These are phyloP conservation scores for Mungos mungo DNA, from an alignment of 2,113 vertebrate species.

Conservation along the genomic window DNA sequence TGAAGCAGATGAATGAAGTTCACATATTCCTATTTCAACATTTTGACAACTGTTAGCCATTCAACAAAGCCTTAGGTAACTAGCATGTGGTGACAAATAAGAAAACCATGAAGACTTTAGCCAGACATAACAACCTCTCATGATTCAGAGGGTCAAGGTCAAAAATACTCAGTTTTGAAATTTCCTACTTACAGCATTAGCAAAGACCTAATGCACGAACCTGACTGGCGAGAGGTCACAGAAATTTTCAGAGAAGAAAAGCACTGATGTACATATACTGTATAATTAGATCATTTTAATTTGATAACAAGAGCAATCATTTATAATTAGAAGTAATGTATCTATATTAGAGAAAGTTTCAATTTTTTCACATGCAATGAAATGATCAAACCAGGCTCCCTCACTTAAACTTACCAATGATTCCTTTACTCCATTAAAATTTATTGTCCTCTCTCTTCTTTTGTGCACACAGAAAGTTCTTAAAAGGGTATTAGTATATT, in stretches of 20 bases:
- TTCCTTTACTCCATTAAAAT: not conserved
- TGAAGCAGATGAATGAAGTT: not conserved
- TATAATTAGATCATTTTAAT: slow-evolving; percentile 64
- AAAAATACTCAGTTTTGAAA: not conserved
- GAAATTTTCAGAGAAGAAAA: not conserved
- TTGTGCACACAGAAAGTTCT: not conserved
- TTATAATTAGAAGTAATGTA: slow-evolving; percentile 52
- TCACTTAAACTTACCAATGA: not conserved
- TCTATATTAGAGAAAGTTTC: not conserved
- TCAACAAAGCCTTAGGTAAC: not conserved
- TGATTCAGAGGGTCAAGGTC: not conserved
- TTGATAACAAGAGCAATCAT: slow-evolving; percentile 47
- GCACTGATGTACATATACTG: slow-evolving; percentile 56
- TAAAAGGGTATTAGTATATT: not conserved
- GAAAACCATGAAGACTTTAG: not conserved
- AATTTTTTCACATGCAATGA: slow-evolving; percentile 32
- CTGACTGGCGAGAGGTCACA: not conserved
- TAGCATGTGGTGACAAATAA: not conserved
- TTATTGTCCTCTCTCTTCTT: not conserved
- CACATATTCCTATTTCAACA: not conserved
- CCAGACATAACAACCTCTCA: not conserved
- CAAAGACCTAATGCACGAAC: not conserved
- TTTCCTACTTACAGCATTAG: not conserved
- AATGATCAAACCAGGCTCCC: not conserved
- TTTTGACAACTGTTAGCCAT: not conserved